phyloP scores from a whole-genome alignment of 1,140 invertebrate species.

The Polypedilum vanderplanki region DNA sequence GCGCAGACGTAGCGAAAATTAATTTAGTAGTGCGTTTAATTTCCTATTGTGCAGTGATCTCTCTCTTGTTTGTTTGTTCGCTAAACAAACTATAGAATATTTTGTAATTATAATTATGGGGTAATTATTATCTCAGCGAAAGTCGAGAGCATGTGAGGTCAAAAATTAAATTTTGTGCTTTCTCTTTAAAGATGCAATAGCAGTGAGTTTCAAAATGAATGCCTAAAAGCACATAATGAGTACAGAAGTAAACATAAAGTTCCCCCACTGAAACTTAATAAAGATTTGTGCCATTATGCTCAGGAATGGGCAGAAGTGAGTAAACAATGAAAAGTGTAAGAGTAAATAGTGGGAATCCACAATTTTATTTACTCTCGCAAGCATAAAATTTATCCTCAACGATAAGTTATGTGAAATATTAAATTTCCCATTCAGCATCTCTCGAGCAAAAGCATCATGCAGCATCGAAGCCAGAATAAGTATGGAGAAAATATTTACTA shows the following conservation, averaged over 20 bases:
- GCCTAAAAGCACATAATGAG: slow-evolving; percentile 63
- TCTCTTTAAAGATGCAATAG: not conserved
- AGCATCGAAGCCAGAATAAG: slow-evolving; percentile 56
- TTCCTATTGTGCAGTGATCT: too few species aligned
- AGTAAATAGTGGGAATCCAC: slow-evolving; percentile 45
- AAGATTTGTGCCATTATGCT: slow-evolving; percentile 52
- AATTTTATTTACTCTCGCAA: not conserved
- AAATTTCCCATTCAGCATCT: slow-evolving; percentile 41
- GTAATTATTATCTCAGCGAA: too few species aligned
- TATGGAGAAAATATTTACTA: slow-evolving; percentile 47
- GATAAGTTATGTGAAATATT: too few species aligned
- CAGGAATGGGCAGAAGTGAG: slow-evolving; percentile 58
- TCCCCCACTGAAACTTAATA: slow-evolving; percentile 52
- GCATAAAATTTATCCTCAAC: too few species aligned
- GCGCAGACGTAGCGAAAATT: too few species aligned
- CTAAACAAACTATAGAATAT: too few species aligned
- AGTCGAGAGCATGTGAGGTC: too few species aligned
- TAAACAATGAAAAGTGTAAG: not conserved
- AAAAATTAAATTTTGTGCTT: too few species aligned
- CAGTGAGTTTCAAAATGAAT: slow-evolving; percentile 51
- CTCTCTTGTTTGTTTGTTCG: too few species aligned
- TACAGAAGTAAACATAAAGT: slow-evolving; percentile 58
- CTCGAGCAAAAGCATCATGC: slow-evolving; percentile 52
- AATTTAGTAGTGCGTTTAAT: too few species aligned
- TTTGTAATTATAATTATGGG: too few species aligned